A percentile compares a stretch with the other conserved stretches of the same genome.
Conservation (phyloP, 2,888 invertebrate genomes). For the Orthosia gracilis region DNA sequence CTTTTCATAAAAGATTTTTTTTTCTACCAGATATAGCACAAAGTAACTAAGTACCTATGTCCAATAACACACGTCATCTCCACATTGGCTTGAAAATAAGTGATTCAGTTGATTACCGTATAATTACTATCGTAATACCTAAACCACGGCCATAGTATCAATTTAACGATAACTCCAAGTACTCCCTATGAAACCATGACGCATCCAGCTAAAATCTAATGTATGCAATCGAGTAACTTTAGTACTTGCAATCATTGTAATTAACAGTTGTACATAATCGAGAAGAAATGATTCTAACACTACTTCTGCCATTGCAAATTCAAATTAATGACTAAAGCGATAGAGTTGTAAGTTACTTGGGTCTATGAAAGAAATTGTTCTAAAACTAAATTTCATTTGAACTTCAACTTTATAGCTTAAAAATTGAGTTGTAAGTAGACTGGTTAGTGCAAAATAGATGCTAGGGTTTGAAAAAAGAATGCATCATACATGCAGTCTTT, state of each 20-base stretch:
- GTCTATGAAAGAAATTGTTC: constrained; percentile 5
- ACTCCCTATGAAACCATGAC: constrained; percentile 41
- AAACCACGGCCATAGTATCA: constrained; percentile 11
- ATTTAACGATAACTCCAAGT: constrained; percentile 13
- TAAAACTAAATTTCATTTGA: background rate
- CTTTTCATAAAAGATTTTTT: background rate
- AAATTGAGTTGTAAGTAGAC: constrained; percentile 4
- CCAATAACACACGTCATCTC: constrained; percentile 10
- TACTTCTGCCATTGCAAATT: background rate
- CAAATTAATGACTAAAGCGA: background rate
- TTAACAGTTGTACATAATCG: constrained; percentile 47
- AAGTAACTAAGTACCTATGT: background rate
- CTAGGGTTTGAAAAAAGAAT: constrained; percentile 30
- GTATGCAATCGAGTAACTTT: constrained; percentile 37
- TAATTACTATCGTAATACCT: constrained; percentile 22
- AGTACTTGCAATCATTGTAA: constrained; percentile 43
- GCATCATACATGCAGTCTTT: constrained; percentile 36
- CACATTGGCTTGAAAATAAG: constrained; percentile 18
- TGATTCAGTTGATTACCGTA: constrained; percentile 25
- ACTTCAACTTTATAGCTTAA: background rate
- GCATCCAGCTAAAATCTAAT: constrained; percentile 36
- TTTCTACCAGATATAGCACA: background rate
- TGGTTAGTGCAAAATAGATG: background rate
- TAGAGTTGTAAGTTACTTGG: background rate
- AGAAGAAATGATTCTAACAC: constrained; percentile 17